Evolutionary conservation across 2,113 vertebrate genomes (phyloP), one percentile per base, ranked within the genome.

Genomic region (Varanus komodoensis): DNA sequence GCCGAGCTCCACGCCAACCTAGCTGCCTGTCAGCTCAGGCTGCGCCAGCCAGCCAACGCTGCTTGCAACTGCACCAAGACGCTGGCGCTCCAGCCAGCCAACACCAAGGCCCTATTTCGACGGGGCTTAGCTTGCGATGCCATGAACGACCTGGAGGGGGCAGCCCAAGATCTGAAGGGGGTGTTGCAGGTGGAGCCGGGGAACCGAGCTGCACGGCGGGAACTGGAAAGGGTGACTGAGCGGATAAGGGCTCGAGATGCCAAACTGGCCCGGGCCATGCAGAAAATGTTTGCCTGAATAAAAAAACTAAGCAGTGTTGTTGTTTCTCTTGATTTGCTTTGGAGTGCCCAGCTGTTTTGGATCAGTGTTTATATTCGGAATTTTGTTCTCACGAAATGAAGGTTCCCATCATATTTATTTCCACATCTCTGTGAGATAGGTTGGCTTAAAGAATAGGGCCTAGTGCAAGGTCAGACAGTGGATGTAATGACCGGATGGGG

Each of bases 81-180:
- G 15, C 97, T 98, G 29, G 94, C 96, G 91, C 95, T 97, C 80
- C 97, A 98, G 61, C 98, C 98, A 0, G 69, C 90, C 7, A 97
- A 97, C 4, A 71, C 96, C 48, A 99, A 99, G 94, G 98, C 98
- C 48, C 97, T 98, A 95, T 99, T 98, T 93, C 97, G 98, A 0
- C 97, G 98, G 4, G 98, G 98, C 1, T 96, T 98, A 89, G 98
- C 98, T 15, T 97, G 97, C 67, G 97, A 97, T 44, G 96, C 97
- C 91, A 93, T 98, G 87, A 97, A 97, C 8, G 98, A 99, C 92
- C 94, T 98, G 91, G 97, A 97, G 27, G 96, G 97, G 74, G 98
- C 98, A 48, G 95, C 95, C 8, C 91, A 88, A 84, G 98, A 98
- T 1, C 96, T 98, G 80, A 96, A 91, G 91, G 97, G 93, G 90